Conservation (phyloP, 2,113 vertebrate species). For the Rhinogobius similis region DNA sequence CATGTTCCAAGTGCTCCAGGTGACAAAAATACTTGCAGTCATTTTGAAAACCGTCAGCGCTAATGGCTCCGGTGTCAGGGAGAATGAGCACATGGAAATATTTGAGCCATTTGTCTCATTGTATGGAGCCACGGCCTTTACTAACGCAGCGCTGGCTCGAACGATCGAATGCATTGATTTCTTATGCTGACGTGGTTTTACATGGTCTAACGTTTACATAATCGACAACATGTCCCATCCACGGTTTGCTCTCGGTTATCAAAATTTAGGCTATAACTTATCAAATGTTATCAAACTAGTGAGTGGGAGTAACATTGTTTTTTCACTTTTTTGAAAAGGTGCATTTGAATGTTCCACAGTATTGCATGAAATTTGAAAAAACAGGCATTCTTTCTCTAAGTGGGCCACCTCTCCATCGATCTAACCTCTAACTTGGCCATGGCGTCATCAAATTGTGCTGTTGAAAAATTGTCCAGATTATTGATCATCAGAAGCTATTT, state of each 20-base stretch:
- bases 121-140: neutral
- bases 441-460: no score
- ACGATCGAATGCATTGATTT: conserved; percentile 38
- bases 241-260: neutral
- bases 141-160: conserved; percentile 5
- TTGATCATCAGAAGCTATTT: no score
- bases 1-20: conserved; percentile 3
- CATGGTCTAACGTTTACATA: conserved; percentile 15
- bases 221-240: neutral
- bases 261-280: neutral
- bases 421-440: no score
- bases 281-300: no score
- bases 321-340: no score
- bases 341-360: no score
- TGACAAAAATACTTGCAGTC: neutral
- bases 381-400: no score
- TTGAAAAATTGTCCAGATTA: no score
- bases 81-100: neutral
- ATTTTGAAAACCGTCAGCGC: neutral
- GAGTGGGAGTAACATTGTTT: no score
- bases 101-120: neutral
- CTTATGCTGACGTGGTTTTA: conserved; percentile 19
- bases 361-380: no score
- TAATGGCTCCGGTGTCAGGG: neutral
- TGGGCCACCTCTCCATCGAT: no score